Evolutionary conservation across 2,797 vertebrate species (phyloP).

Genomic region (Momotus momota): DNA sequence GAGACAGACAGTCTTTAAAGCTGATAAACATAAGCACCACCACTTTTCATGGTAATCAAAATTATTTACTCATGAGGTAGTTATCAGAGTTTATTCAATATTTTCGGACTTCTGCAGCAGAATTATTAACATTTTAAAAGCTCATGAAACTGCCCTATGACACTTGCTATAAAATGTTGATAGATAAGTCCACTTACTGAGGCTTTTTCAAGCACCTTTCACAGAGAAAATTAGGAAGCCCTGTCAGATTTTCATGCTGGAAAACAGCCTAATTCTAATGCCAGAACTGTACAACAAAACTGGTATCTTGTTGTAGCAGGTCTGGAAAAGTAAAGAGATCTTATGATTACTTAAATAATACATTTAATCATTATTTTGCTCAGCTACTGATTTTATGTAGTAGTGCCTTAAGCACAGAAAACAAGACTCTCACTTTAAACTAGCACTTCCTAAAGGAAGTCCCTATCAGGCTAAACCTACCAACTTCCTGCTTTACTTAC

Average conservation of each 20-base stretch:
- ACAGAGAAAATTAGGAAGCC: background rate
- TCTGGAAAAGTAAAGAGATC: background rate
- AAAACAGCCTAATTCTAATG: background rate
- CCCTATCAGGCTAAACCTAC: background rate
- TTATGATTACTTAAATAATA: background rate
- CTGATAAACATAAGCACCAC: background rate
- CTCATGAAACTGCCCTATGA: background rate
- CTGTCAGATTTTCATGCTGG: background rate
- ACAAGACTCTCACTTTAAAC: background rate
- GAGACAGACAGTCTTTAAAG: constrained; percentile 18
- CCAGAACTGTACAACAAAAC: background rate
- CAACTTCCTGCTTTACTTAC: background rate
- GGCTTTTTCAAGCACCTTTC: background rate
- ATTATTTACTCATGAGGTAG: background rate
- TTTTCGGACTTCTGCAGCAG: background rate
- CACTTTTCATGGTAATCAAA: background rate
- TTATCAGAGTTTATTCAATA: background rate
- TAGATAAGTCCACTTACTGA: background rate
- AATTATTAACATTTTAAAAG: background rate
- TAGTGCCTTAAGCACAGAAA: background rate
- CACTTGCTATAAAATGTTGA: background rate
- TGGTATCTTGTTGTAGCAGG: background rate
- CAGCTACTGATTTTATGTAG: background rate
- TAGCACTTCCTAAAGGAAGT: background rate
- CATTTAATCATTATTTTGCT: background rate